A percentile compares a stretch with the other conserved stretches of the same genome.
Evolutionary conservation across 2,113 vertebrate genomes (phyloP).

Genomic region (Tretioscincus oriximinensis): DNA sequence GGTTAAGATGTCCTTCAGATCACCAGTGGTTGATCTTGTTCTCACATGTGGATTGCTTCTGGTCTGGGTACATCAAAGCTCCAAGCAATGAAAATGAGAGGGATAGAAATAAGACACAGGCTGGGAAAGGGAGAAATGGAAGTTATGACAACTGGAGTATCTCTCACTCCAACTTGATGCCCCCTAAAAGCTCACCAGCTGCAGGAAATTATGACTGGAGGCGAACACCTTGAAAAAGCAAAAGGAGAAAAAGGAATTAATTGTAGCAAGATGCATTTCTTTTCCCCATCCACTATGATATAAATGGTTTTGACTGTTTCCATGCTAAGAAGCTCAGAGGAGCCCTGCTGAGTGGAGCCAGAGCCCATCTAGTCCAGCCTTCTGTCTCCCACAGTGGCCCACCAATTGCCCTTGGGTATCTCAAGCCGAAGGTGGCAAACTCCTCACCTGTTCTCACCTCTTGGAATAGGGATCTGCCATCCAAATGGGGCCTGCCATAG

Average conservation of each 20-base stretch:
- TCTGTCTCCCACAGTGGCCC: too few relatives aligned
- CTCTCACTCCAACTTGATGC: rapidly evolving
- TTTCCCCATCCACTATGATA: background rate
- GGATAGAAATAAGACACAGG: background rate
- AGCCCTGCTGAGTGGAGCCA: too few relatives aligned
- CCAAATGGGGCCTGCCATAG: too few relatives aligned
- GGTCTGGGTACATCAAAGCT: background rate
- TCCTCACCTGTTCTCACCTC: too few relatives aligned
- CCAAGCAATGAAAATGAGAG: rapidly evolving
- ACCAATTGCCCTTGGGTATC: too few relatives aligned
- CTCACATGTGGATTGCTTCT: background rate
- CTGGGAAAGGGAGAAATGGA: rapidly evolving
- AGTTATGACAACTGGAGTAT: rapidly evolving
- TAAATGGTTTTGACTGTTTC: background rate
- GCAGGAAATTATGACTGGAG: rapidly evolving
- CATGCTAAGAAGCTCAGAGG: background rate
- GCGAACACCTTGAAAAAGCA: slow-evolving; percentile 5
- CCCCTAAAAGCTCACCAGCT: slow-evolving; percentile 25
- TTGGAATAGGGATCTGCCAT: too few relatives aligned
- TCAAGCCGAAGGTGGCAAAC: too few relatives aligned
- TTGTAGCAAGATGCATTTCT: background rate
- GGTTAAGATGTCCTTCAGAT: background rate
- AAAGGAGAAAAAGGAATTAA: background rate
- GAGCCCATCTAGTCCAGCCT: too few relatives aligned
- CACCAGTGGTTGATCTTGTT: too few relatives aligned